A percentile compares a stretch with the other conserved stretches of the same genome.
Conservation (phyloP, 2,797 vertebrate species). For the Lutjanus campechanus region DNA sequence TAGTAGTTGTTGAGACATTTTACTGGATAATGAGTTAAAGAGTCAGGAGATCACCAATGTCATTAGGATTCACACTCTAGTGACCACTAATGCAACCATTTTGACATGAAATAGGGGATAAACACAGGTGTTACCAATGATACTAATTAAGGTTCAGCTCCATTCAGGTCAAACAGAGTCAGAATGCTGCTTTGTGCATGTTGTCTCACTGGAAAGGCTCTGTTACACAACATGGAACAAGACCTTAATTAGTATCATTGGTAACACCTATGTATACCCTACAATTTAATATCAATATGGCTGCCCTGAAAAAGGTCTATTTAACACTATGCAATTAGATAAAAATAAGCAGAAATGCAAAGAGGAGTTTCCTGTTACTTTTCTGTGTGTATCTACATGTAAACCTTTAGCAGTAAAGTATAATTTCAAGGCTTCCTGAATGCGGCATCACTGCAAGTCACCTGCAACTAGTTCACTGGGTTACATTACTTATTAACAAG, state of each 20-base stretch:
- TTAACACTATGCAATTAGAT: not conserved
- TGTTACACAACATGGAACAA: no score
- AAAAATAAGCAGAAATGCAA: not conserved
- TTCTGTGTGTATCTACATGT: constrained; percentile 1
- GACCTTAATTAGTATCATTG: no score
- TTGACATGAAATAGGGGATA: no score
- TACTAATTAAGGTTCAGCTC: no score
- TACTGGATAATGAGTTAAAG: not conserved
- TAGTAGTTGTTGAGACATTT: not conserved
- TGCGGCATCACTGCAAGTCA: constrained; percentile 7
- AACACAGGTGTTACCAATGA: no score
- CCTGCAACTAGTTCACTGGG: constrained; percentile 51
- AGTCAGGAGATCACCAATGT: not conserved
- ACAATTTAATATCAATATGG: no score
- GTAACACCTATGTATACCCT: no score
- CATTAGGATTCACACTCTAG: no score
- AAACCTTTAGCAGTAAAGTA: constrained; percentile 3
- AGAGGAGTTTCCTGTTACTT: not conserved
- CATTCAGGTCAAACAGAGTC: no score
- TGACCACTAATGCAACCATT: no score
- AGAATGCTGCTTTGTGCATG: no score
- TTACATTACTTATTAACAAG: constrained; percentile 64
- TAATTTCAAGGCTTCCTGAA: constrained; percentile 15
- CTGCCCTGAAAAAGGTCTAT: not conserved
- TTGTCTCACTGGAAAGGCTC: no score